Base-by-base conservation (phyloP, 2,888 invertebrate species). In the Spicauda simplicius region DNA sequence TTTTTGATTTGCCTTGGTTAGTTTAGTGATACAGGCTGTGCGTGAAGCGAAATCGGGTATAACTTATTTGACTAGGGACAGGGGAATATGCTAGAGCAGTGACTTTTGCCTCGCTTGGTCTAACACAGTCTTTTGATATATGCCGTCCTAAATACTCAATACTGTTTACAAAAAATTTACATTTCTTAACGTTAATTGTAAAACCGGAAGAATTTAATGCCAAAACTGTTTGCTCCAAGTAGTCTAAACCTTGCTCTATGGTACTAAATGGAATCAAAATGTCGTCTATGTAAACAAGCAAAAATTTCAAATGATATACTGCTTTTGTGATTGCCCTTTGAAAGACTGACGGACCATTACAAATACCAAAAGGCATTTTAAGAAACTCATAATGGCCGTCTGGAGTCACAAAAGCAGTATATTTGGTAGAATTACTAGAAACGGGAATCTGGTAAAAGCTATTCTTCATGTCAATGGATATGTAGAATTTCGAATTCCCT, bases 361-460 rank as follows among this genome's bases (percentile, higher is more conserved):
- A 74, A 54, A 74, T 73, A 0, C 73, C 74, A 69, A 75, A 74
- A 11, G 74, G 74, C 72, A 75, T 73, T 64, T 70, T 74, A 0
- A 71, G 0, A 69, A 68, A 74, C 37, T 76, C 73, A 16, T 63
- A 74, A 54, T 73, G 73, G 0, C 71, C 71, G 19, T 69, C 68
- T 0, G 71, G 73, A 11, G 73, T 74, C 20, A 70, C 62, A 52
- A 76, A 74, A 8, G 74, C 74, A 0, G 76, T 77, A 45, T 71
- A 76, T 69, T 73, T 72, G 8, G 45, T 70, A 10, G 71, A 68
- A 18, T 64, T 41, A 2, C 10, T 4, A 4, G 60, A 54, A 25
- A 72, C 20, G 2, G 69, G 71, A n/a, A 72, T 72, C 60, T 73
- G 71, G 6, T 71, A 58, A 55, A 72, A 71, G 4, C 71, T 70